These are phyloP conservation scores for Thamnaconus septentrionalis DNA, from an alignment of 2,113 vertebrate species.

Conservation along the genomic window DNA sequence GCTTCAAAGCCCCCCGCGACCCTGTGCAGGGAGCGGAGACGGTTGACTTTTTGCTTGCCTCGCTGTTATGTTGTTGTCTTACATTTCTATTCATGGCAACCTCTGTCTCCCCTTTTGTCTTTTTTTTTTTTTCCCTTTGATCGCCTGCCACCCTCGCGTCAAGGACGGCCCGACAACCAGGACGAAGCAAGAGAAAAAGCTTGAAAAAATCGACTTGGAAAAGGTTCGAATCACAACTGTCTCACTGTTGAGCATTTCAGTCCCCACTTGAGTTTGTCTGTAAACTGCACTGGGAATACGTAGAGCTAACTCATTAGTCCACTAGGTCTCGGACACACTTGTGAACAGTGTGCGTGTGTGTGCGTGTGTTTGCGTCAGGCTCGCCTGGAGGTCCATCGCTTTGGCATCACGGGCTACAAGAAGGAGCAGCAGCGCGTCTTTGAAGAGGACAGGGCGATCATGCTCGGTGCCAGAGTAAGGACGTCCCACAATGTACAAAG, in stretches of 20 bases:
- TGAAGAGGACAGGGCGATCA: constrained; percentile 89
- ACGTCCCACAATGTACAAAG: background rate
- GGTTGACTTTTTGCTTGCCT: background rate
- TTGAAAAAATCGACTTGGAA: constrained; percentile 83
- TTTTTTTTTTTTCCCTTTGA: constrained; percentile 4
- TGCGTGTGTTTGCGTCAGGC: constrained; percentile 71
- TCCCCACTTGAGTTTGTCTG: background rate
- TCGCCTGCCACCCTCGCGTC: constrained; percentile 3
- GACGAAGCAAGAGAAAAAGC: constrained; percentile 50
- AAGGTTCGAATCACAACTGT: constrained; percentile 77
- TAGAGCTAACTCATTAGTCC: no score
- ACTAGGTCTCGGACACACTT: background rate
- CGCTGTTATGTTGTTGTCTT: no score
- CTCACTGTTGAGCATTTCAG: background rate
- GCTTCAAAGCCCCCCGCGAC: no score
- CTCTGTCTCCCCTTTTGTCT: background rate
- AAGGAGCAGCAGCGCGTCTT: constrained; percentile 88
- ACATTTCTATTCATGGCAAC: background rate
- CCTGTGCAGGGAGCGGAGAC: background rate
- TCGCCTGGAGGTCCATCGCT: constrained; percentile 92
- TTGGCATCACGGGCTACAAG: constrained; percentile 92
- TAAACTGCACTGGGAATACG: no score
- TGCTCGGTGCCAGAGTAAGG: constrained; percentile 90
- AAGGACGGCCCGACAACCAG: constrained; percentile 56
- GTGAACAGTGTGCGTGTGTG: background rate